These are phyloP conservation scores for Phaenicophaeus curvirostris DNA, from an alignment of 2,797 vertebrate species.

Conservation along the genomic window DNA sequence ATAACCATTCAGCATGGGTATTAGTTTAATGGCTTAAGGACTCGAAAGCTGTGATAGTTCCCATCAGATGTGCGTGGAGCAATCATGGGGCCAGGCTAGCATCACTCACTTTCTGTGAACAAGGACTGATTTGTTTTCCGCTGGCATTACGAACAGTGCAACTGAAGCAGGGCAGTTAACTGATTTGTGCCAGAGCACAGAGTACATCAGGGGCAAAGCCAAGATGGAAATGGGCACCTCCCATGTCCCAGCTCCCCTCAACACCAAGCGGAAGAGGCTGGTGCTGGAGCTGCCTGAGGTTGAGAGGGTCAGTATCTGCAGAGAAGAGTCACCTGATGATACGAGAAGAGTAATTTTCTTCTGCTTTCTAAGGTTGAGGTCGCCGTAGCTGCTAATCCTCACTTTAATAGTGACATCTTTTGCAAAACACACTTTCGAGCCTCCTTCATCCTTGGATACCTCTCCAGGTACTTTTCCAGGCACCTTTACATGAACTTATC, in stretches of 20 bases:
- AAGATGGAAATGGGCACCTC: background rate
- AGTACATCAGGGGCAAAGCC: background rate
- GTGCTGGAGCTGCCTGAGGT: background rate
- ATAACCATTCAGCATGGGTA: rapidly evolving
- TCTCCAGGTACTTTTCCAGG: background rate
- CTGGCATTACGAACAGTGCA: background rate
- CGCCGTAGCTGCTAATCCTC: background rate
- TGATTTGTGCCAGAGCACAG: slow-evolving; percentile 43
- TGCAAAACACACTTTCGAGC: background rate
- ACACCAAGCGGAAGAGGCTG: background rate
- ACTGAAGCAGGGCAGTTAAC: background rate
- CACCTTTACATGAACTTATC: background rate
- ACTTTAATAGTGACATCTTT: background rate
- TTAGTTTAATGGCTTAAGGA: background rate
- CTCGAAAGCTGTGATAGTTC: background rate
- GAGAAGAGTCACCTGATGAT: background rate
- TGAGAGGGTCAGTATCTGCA: background rate
- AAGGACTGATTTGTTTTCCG: slow-evolving; percentile 31
- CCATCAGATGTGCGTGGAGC: slow-evolving; percentile 13
- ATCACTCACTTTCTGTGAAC: background rate
- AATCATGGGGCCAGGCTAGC: background rate
- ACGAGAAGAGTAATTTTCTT: background rate
- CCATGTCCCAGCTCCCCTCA: background rate
- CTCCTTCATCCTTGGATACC: background rate
- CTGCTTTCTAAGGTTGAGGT: background rate